phyloP scores from a whole-genome alignment of 2,797 vertebrate species.

The Oophaga sylvatica region DNA sequence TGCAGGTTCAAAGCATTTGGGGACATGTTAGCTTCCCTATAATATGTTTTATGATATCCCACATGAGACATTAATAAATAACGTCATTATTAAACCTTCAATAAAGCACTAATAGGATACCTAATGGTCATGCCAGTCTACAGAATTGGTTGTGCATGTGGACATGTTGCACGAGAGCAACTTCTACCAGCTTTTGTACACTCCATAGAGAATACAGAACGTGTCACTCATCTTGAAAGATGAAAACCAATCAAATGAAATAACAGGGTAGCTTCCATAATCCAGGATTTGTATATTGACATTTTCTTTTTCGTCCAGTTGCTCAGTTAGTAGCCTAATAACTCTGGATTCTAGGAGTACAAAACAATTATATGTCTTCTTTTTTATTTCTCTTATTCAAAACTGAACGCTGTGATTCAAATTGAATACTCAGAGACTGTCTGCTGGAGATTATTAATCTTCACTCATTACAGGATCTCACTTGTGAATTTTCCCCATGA shows the following conservation, averaged over 20 bases:
- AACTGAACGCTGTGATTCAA: constrained; percentile 65
- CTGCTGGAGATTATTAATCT: constrained; percentile 64
- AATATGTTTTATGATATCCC: not conserved
- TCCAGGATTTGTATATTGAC: constrained; percentile 63
- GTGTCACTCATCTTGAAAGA: constrained; percentile 68
- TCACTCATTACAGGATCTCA: constrained; percentile 65
- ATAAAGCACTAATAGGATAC: not conserved
- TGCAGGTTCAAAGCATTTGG: too few relatives aligned
- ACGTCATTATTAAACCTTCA: not conserved
- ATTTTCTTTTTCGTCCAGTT: constrained; percentile 65
- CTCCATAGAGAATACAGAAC: constrained; percentile 1
- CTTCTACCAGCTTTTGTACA: not conserved
- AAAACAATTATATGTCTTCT: constrained; percentile 60
- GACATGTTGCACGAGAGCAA: not conserved
- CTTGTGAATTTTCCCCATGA: constrained; percentile 61
- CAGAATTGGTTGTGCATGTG: not conserved
- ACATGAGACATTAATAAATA: not conserved
- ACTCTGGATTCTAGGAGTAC: constrained; percentile 60
- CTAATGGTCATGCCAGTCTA: not conserved
- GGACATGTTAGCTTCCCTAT: not conserved
- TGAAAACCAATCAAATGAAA: constrained; percentile 63
- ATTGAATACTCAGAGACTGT: constrained; percentile 64
- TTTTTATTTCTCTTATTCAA: constrained; percentile 66
- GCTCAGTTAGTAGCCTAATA: constrained; percentile 61
- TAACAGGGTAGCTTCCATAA: constrained; percentile 65